Evolutionary conservation across 1,140 invertebrate genomes (phyloP), one percentile per base, ranked within the genome.

Genomic region (Lanistes nyassanus): DNA sequence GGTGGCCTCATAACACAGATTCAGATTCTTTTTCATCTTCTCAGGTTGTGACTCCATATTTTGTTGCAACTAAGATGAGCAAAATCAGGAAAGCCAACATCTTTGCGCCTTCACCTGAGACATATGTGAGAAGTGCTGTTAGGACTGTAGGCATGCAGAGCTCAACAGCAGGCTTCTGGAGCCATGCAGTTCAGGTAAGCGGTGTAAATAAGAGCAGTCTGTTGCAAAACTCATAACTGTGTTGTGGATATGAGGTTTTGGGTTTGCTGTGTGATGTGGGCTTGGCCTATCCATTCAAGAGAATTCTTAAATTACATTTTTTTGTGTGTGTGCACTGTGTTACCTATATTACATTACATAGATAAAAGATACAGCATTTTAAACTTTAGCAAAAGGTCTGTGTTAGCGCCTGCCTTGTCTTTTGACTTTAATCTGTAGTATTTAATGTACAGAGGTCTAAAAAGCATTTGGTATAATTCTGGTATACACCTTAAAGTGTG

Each of bases 1-100:
- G n/a, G n/a, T n/a, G n/a, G n/a, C n/a, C n/a, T n/a, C n/a, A n/a
- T n/a, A n/a, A n/a, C n/a, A n/a, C n/a, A n/a, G n/a, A n/a, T n/a
- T n/a, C n/a, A n/a, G n/a, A n/a, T n/a, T n/a, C n/a, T n/a, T n/a
- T n/a, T n/a, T n/a, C n/a, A n/a, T n/a, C n/a, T 23, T 91, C 97
- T 5, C 95, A 98, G 90, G 95, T 94, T 84, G 90, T 98, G 2
- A 87, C 94, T 62, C 97, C 97, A 0, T 96, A 95, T 31, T 96
- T 94, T 81, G 96, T 99, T 0, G 94, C 95, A 6, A 96, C 96
- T 0, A 98, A 97, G 82, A 96, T 98, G 96, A 94, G 95, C 29
- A 95, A 94, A 83, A 95, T 98, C 73, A 92, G 92, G 51, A 93
- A 92, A 78, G 90, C 94, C n/a, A 93, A 93, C 3, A 92, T 94